A percentile compares a stretch with the other conserved stretches of the same genome.
Conservation (phyloP, 92 coral and sea anemone species). For the Palythoa grandiflora region DNA sequence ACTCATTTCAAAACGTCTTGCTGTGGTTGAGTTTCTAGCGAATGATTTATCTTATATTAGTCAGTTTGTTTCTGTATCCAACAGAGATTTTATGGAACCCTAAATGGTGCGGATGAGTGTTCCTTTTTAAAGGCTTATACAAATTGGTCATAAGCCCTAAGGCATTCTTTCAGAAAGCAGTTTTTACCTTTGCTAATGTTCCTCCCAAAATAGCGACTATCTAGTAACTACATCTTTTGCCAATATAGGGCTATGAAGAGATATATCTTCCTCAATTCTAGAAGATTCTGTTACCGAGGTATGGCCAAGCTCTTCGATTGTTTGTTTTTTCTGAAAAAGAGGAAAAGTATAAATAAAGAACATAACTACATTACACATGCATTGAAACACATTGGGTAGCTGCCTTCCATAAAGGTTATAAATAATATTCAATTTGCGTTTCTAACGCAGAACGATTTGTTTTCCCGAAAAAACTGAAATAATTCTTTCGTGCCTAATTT, state of each 20-base stretch:
- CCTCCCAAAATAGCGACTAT: conserved; percentile 4
- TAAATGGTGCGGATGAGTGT: background rate
- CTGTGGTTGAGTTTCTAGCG: conserved; percentile 14
- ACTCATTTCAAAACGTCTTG: conserved; percentile 17
- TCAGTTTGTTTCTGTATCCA: background rate
- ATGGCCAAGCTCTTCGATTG: background rate
- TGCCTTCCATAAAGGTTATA: background rate
- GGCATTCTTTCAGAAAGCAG: background rate
- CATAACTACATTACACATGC: background rate
- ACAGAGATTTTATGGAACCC: conserved; percentile 23
- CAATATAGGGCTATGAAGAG: background rate
- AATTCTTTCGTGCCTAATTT: background rate
- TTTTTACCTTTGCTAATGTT: conserved; percentile 14
- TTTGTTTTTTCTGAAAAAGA: background rate
- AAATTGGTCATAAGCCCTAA: conserved; percentile 14
- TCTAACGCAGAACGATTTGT: background rate
- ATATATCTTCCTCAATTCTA: background rate
- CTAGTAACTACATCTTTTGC: background rate
- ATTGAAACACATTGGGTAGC: background rate
- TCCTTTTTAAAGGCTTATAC: background rate
- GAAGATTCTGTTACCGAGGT: background rate
- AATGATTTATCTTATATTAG: background rate
- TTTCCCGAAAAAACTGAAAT: background rate
- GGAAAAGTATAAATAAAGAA: background rate
- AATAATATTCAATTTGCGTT: background rate